A percentile compares a stretch with the other conserved stretches of the same genome.
Evolutionary conservation across 1,140 invertebrate species (phyloP).

Genomic region (Drosophila leontia): DNA sequence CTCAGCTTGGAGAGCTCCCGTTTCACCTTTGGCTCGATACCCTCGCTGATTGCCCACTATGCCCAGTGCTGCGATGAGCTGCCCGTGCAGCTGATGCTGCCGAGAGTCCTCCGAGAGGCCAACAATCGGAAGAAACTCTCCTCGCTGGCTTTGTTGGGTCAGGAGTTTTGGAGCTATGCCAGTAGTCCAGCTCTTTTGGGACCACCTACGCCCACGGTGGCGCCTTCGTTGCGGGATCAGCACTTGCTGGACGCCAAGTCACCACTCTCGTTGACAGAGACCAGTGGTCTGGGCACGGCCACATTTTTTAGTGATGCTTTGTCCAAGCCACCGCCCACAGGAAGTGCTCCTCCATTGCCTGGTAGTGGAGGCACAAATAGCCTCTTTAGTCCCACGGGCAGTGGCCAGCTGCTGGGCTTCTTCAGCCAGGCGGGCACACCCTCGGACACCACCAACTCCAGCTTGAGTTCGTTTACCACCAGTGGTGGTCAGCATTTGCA

Average conservation of each 20-base stretch:
- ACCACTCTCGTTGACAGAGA: slow-evolving; percentile 81
- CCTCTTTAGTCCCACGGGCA: slow-evolving; percentile 78
- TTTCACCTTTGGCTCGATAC: slow-evolving; percentile 96
- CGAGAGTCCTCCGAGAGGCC: slow-evolving; percentile 92
- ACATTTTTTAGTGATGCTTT: slow-evolving; percentile 74
- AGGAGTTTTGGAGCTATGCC: slow-evolving; percentile 97
- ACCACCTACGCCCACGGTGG: slow-evolving; percentile 71
- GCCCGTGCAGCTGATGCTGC: slow-evolving; percentile 94
- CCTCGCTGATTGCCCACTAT: slow-evolving; percentile 96
- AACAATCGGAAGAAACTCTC: slow-evolving; percentile 95
- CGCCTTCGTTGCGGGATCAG: slow-evolving; percentile 15
- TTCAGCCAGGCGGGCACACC: slow-evolving; percentile 86
- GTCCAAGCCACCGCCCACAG: slow-evolving; percentile 39
- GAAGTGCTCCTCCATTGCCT: slow-evolving; percentile 15
- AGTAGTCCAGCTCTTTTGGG: slow-evolving; percentile 88
- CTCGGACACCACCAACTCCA: slow-evolving; percentile 87
- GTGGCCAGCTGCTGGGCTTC: slow-evolving; percentile 62
- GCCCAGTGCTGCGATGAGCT: slow-evolving; percentile 97
- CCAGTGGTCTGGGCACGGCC: slow-evolving; percentile 80
- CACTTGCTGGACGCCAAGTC: slow-evolving; percentile 78
- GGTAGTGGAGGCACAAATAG: background rate
- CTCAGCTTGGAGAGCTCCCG: slow-evolving; percentile 96
- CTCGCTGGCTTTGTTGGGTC: slow-evolving; percentile 95
- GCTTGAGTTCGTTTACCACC: slow-evolving; percentile 88
- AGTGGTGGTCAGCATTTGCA: slow-evolving; percentile 85